Conservation (phyloP, 2,797 vertebrate genomes). For the Takifugu ocellatus region DNA sequence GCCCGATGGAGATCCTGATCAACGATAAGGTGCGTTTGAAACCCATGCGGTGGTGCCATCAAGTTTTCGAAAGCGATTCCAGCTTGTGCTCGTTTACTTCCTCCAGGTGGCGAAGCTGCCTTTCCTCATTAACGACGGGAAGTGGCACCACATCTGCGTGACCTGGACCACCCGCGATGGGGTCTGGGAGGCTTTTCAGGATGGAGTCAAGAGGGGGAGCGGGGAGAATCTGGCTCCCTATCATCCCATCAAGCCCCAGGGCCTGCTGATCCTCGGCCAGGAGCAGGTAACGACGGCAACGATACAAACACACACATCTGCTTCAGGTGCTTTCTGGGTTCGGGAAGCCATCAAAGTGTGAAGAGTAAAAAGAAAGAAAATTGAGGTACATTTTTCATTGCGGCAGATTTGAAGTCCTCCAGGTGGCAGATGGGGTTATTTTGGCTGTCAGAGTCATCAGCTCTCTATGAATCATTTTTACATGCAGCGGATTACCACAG, state of each 20-base stretch:
- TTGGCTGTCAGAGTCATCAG: too few relatives aligned
- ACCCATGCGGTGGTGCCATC: too few relatives aligned
- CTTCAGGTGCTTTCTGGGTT: not conserved
- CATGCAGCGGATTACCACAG: too few relatives aligned
- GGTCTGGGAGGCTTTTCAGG: constrained; percentile 97
- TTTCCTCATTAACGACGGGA: constrained; percentile 91
- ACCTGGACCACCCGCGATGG: constrained; percentile 96
- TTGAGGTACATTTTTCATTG: not conserved
- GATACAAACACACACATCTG: not conserved
- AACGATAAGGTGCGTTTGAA: constrained; percentile 87
- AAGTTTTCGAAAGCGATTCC: not conserved
- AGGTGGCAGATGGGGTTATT: too few relatives aligned
- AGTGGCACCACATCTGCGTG: constrained; percentile 97
- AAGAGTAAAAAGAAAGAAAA: not conserved
- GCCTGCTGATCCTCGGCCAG: constrained; percentile 91
- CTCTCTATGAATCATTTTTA: too few relatives aligned
- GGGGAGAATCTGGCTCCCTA: constrained; percentile 95
- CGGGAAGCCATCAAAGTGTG: not conserved
- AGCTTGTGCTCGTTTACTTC: not conserved
- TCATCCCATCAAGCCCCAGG: constrained; percentile 95
- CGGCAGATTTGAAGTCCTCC: too few relatives aligned
- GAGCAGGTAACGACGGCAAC: constrained; percentile 83
- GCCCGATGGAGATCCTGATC: constrained; percentile 97
- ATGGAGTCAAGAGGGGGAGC: constrained; percentile 87
- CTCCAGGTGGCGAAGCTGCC: constrained; percentile 89